Evolutionary conservation across 2,888 invertebrate species (phyloP).

Genomic region (Polydrusus pterygomalis): DNA sequence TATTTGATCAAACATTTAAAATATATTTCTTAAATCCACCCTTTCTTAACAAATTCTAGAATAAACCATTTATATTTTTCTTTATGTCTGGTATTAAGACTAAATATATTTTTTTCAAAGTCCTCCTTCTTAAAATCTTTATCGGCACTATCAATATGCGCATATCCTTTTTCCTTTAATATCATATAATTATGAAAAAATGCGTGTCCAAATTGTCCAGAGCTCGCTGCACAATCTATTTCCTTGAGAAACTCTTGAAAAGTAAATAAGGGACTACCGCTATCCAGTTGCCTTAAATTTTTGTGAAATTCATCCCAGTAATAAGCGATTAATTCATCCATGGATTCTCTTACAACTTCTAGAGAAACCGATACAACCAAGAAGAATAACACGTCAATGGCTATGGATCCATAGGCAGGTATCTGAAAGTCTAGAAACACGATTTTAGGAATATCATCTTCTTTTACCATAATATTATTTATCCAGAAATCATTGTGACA

Average conservation of each 20-base stretch:
- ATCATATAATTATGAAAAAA: constrained; percentile 3
- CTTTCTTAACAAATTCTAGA: constrained; percentile 9
- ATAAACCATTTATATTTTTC: constrained; percentile 6
- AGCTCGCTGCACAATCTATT: neutral
- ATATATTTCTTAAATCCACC: neutral
- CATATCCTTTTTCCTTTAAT: neutral
- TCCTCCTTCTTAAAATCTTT: constrained; percentile 17
- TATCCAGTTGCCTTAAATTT: constrained; percentile 36
- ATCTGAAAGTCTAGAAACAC: constrained; percentile 47
- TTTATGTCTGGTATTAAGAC: constrained; percentile 2
- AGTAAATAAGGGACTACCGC: constrained; percentile 37
- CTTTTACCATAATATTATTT: constrained; percentile 53
- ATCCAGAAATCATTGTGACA: constrained; percentile 52
- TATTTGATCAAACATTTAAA: no score
- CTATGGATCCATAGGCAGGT: constrained; percentile 25
- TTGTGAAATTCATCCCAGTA: constrained; percentile 48
- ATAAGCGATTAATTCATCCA: constrained; percentile 43
- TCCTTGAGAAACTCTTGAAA: constrained; percentile 29
- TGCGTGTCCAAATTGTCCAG: neutral
- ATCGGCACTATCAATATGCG: neutral
- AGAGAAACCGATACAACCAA: constrained; percentile 34
- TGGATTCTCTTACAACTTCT: constrained; percentile 18
- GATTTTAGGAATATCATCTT: constrained; percentile 24
- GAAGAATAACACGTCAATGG: constrained; percentile 44
- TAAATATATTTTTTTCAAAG: neutral